Evolutionary conservation across 2,888 invertebrate species (phyloP).

Genomic region (Torymus aiolomorphi): DNA sequence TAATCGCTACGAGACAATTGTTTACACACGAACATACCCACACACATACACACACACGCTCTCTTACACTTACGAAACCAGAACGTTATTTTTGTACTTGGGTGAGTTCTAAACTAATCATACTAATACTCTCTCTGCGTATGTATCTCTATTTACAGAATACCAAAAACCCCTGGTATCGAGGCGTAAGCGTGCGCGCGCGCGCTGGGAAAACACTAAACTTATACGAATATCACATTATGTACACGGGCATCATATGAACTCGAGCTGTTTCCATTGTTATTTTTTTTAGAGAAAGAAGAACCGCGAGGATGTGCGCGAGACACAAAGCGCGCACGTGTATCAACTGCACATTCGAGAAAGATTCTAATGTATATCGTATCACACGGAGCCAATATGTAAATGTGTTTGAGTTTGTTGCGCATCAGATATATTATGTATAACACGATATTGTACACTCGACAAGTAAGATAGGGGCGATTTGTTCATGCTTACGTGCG

Average conservation of each 20-base stretch:
- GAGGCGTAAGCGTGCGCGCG: neutral
- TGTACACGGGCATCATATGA: neutral
- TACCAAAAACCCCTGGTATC: conserved; percentile 20
- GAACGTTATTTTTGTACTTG: conserved; percentile 62
- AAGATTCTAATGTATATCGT: conserved; percentile 3
- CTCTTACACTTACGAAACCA: conserved; percentile 23
- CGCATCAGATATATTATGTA: no score
- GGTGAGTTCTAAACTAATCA: conserved; percentile 56
- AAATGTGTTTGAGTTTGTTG: conserved; percentile 23
- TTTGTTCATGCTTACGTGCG: no score
- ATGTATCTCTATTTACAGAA: conserved; percentile 47
- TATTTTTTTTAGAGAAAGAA: conserved; percentile 51
- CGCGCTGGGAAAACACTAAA: neutral
- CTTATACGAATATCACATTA: neutral
- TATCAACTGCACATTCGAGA: neutral
- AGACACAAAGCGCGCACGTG: conserved; percentile 3
- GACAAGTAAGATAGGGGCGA: no score
- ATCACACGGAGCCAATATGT: neutral
- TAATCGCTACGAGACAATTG: conserved; percentile 56
- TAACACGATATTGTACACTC: no score
- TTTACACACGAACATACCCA: conserved; percentile 41
- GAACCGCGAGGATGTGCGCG: conserved; percentile 24
- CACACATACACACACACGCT: no score
- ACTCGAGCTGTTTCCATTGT: conserved; percentile 40
- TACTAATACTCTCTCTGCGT: conserved; percentile 1